These are phyloP conservation scores for Origma solitaria DNA, from an alignment of 2,113 vertebrate genomes.

Conservation along the genomic window DNA sequence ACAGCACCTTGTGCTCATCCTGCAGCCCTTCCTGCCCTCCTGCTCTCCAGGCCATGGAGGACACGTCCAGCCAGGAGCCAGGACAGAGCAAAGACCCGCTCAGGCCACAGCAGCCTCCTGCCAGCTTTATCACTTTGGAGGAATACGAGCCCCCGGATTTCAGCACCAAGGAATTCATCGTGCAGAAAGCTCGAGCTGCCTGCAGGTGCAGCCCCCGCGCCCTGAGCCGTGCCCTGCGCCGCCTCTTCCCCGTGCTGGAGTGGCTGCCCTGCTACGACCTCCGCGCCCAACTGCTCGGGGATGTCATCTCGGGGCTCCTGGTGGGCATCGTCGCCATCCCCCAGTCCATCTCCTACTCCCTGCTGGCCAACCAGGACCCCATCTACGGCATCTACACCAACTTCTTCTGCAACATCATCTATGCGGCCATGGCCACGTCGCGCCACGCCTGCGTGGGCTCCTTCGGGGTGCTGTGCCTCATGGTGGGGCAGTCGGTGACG, in stretches of 20 bases:
- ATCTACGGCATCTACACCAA: slow-evolving; percentile 69
- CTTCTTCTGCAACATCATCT: slow-evolving; percentile 68
- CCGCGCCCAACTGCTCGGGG: slow-evolving; percentile 33
- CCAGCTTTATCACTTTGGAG: not conserved
- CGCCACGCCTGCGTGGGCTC: slow-evolving; percentile 56
- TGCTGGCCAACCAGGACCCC: slow-evolving; percentile 64
- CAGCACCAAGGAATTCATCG: slow-evolving; percentile 4
- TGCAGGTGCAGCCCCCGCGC: not conserved
- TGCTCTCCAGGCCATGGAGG: slow-evolving; percentile 2
- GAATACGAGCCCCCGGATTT: not conserved
- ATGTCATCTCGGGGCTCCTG: slow-evolving; percentile 58
- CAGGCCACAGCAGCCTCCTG: not conserved
- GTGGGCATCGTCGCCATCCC: slow-evolving; percentile 64
- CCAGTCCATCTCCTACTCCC: slow-evolving; percentile 66
- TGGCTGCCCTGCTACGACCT: slow-evolving; percentile 51
- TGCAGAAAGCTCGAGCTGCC: not conserved
- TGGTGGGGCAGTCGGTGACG: slow-evolving; percentile 63
- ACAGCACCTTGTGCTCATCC: not conserved
- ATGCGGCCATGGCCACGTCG: slow-evolving; percentile 34
- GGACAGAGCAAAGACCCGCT: not conserved
- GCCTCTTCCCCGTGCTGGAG: slow-evolving; percentile 36
- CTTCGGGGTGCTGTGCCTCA: slow-evolving; percentile 60
- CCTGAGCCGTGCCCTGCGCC: not conserved
- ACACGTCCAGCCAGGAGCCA: not conserved
- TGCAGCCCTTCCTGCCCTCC: not conserved